These are phyloP conservation scores for Plusia festucae DNA, from an alignment of 2,888 invertebrate genomes.

Conservation along the genomic window DNA sequence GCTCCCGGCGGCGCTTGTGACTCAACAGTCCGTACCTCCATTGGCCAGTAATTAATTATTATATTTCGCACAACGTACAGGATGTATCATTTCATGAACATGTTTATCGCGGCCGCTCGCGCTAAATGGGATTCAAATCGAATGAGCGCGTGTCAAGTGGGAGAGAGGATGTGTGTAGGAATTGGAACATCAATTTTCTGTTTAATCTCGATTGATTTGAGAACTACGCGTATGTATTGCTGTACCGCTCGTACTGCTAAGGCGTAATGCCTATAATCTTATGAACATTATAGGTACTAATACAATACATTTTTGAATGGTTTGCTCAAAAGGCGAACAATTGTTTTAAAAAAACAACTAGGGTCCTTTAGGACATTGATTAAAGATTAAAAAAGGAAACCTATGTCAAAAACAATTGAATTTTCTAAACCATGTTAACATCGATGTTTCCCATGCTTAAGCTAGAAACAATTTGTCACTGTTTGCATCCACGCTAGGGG, in stretches of 20 bases:
- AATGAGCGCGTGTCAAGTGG: slow-evolving; percentile 20
- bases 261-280: not conserved
- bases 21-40: slow-evolving; percentile 40
- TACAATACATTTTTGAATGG: too few relatives aligned
- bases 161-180: slow-evolving; percentile 7
- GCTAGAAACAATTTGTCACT: too few relatives aligned
- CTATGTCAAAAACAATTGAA: too few relatives aligned
- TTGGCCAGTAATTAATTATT: slow-evolving; percentile 36
- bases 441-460: too few relatives aligned
- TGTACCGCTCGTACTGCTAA: not conserved
- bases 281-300: too few relatives aligned
- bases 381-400: too few relatives aligned
- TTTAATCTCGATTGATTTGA: not conserved
- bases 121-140: slow-evolving; percentile 20
- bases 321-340: too few relatives aligned
- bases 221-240: not conserved
- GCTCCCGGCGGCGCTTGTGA: slow-evolving; percentile 37
- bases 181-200: slow-evolving; percentile 15
- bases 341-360: too few relatives aligned
- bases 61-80: slow-evolving; percentile 44
- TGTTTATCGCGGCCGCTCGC: slow-evolving; percentile 23
- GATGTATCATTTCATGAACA: slow-evolving; percentile 12
- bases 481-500: too few relatives aligned
- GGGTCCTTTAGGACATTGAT: too few relatives aligned
- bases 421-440: too few relatives aligned